Evolutionary conservation across 2,113 vertebrate species (phyloP).

Genomic region (Lates calcarifer): DNA sequence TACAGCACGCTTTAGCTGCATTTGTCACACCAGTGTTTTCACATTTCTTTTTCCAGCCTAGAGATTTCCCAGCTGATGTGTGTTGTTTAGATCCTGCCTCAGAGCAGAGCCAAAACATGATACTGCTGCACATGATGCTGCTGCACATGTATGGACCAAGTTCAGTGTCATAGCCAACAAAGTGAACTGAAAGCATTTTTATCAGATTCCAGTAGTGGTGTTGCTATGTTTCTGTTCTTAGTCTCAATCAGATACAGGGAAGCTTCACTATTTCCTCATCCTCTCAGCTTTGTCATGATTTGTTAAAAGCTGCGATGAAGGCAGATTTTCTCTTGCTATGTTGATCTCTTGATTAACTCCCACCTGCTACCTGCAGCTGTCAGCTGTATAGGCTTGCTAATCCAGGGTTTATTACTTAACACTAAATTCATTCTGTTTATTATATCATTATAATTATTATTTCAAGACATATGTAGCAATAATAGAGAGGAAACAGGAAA

Average conservation of each 20-base stretch:
- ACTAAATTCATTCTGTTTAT: background rate
- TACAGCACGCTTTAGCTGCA: background rate
- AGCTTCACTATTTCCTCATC: background rate
- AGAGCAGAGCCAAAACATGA: background rate
- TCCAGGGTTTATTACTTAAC: too few relatives aligned
- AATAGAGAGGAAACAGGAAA: background rate
- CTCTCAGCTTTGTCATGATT: background rate
- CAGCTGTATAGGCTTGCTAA: background rate
- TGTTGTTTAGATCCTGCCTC: background rate
- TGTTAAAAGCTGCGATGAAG: too few relatives aligned
- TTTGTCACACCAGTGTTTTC: background rate
- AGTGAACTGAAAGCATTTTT: too few relatives aligned
- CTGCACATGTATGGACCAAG: background rate
- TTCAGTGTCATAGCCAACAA: background rate
- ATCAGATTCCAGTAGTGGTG: background rate
- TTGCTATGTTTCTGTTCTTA: background rate
- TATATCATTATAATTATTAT: too few relatives aligned
- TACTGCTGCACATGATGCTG: too few relatives aligned
- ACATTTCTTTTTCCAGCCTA: background rate
- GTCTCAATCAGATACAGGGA: constrained; percentile 1
- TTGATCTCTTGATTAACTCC: background rate
- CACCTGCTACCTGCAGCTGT: background rate
- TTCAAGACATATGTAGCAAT: background rate
- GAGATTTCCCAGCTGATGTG: background rate
- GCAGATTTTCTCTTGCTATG: background rate